Evolutionary conservation across 2,888 invertebrate genomes (phyloP).

Genomic region (Platycnemis pennipes): DNA sequence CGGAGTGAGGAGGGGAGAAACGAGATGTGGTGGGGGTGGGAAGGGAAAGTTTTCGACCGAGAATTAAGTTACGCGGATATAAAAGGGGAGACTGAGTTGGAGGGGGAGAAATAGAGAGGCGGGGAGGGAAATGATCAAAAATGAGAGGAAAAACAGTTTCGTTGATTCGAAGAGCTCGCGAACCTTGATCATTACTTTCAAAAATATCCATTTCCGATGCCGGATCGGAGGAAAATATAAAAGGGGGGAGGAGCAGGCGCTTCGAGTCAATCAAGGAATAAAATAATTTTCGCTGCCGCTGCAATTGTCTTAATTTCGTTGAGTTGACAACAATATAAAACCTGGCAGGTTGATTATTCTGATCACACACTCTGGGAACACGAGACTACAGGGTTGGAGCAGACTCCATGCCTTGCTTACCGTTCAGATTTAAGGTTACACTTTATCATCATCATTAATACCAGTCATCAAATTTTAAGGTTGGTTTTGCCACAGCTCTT

Average conservation of each 20-base stretch:
- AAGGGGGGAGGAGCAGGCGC: not conserved
- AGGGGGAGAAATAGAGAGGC: not conserved
- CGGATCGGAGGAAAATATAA: not conserved
- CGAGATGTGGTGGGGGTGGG: not conserved
- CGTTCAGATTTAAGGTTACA: too few species aligned
- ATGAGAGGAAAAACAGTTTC: not conserved
- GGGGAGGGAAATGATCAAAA: too few species aligned
- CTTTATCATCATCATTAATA: too few species aligned
- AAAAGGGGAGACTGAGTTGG: not conserved
- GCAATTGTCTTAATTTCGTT: not conserved
- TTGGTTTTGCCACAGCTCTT: too few species aligned
- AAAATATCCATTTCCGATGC: not conserved
- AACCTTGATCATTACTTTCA: not conserved
- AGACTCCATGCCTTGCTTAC: too few species aligned
- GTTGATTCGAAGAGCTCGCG: not conserved
- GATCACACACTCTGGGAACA: too few species aligned
- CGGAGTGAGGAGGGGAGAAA: not conserved
- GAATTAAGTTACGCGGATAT: not conserved
- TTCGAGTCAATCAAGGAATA: not conserved
- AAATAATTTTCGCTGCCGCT: not conserved
- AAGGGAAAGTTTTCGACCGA: constrained; percentile 40
- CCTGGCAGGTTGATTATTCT: not conserved
- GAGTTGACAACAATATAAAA: not conserved
- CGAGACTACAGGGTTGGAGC: too few species aligned
- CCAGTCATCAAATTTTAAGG: too few species aligned